Evolutionary conservation across 2,888 invertebrate genomes (phyloP).

Genomic region (Cancer borealis): DNA sequence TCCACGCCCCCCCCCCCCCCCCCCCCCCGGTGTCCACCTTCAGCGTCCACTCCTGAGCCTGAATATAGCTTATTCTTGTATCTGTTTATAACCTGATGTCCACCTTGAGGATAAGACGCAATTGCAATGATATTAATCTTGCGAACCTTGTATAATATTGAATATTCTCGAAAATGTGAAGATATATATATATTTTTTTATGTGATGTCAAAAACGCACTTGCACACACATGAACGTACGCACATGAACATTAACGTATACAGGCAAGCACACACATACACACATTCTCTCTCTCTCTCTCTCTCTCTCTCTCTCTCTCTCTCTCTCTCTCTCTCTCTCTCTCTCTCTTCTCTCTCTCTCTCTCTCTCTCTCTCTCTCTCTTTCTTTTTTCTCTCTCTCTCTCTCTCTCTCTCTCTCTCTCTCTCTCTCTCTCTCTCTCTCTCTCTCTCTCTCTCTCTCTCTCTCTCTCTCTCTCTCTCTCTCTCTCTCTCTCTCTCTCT

Average conservation of each 20-base stretch:
- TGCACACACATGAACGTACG: background rate
- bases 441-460: slow-evolving; percentile 1
- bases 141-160: no score
- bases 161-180: no score
- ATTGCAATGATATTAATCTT: no score
- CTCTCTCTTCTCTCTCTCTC: background rate
- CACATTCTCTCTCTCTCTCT: slow-evolving; percentile 7
- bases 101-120: no score
- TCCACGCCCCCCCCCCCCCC: background rate
- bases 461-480: slow-evolving; percentile 1
- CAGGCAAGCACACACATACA: background rate
- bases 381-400: background rate
- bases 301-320: slow-evolving; percentile 32
- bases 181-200: no score
- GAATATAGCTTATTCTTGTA: background rate
- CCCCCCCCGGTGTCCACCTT: background rate
- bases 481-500: background rate
- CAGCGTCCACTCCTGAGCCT: background rate
- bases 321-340: slow-evolving; percentile 32
- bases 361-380: background rate
- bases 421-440: slow-evolving; percentile 1
- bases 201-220: no score
- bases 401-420: background rate
- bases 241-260: background rate
- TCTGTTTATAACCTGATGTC: background rate